Percentiles rank a stretch among this genome's conserved stretches.
Conservation (phyloP, 2,888 invertebrate genomes). For the Gortyna flavago region DNA sequence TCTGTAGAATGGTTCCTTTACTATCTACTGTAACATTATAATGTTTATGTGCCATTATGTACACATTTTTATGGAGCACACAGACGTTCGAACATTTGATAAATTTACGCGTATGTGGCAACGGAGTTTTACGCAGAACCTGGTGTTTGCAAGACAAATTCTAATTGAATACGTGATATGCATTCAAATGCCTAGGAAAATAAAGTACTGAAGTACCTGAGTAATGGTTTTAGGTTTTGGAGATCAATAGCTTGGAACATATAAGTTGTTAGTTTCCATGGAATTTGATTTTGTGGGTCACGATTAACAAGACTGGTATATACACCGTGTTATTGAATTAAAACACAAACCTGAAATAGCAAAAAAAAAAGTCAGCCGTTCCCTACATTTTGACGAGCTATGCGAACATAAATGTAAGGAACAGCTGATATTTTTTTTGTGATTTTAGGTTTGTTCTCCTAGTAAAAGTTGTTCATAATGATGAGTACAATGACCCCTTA, state of each 20-base stretch:
- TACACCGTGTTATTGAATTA: no score
- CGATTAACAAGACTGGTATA: background rate
- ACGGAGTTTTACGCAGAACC: constrained; percentile 34
- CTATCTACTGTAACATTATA: background rate
- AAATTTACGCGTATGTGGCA: constrained; percentile 45
- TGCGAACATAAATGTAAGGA: no score
- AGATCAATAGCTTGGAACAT: constrained; percentile 31
- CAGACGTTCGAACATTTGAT: constrained; percentile 32
- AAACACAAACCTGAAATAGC: no score
- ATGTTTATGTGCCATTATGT: background rate
- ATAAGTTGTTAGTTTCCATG: background rate
- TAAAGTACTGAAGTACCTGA: constrained; percentile 37
- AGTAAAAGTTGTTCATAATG: no score
- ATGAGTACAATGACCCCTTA: no score
- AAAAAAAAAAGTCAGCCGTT: no score
- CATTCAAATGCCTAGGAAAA: constrained; percentile 26
- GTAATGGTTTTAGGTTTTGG: constrained; percentile 26
- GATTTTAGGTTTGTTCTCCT: no score
- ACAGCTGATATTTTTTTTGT: no score
- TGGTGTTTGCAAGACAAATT: constrained; percentile 61
- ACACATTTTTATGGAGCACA: constrained; percentile 16
- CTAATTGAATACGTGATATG: constrained; percentile 64
- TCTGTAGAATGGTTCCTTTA: background rate
- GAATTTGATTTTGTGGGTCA: constrained; percentile 6
- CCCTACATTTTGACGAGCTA: no score